phyloP scores from a whole-genome alignment of 2,113 vertebrate genomes.

The Pseudopipra pipra region DNA sequence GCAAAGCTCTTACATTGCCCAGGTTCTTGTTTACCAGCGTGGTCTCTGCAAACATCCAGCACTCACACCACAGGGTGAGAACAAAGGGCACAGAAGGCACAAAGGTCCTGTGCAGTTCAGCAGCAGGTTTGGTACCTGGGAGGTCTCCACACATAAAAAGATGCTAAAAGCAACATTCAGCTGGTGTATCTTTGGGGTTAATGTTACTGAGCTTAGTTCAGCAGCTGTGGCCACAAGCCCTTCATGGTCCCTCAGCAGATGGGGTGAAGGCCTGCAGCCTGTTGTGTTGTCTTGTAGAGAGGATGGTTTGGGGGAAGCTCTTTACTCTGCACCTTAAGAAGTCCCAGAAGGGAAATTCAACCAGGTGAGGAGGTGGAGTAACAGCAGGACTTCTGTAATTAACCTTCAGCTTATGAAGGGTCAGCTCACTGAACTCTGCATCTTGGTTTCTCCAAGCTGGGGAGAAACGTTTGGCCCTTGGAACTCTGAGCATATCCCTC shows the following conservation, averaged over 20 bases:
- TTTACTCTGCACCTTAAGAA: neutral
- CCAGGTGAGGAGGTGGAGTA: neutral
- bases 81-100: neutral
- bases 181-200: neutral
- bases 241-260: neutral
- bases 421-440: neutral
- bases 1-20: neutral
- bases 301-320: neutral
- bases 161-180: neutral
- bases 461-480: neutral
- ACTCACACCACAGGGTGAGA: neutral
- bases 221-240: neutral
- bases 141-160: neutral
- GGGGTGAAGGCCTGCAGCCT: neutral
- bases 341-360: neutral
- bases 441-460: neutral
- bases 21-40: neutral
- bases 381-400: neutral
- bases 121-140: neutral
- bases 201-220: neutral
- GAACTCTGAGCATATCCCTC: neutral
- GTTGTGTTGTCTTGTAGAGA: neutral
- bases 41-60: neutral
- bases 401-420: neutral
- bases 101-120: neutral